These are phyloP conservation scores for Iselma pallidipennis DNA, from an alignment of 2,888 invertebrate species.

Conservation along the genomic window DNA sequence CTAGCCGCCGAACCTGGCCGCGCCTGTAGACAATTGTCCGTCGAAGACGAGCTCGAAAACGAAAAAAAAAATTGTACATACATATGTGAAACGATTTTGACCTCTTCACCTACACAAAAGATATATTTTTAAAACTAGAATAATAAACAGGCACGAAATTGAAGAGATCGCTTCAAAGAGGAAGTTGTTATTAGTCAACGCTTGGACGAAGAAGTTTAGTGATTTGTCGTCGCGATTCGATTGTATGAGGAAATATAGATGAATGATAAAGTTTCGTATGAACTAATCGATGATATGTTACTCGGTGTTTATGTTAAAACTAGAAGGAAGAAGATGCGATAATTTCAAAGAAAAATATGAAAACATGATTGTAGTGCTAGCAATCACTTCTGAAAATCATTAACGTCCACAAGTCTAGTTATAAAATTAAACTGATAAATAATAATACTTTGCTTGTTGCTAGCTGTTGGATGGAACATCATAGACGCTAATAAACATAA, in stretches of 20 bases:
- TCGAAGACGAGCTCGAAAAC: slow-evolving; percentile 1
- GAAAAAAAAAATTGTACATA: background rate
- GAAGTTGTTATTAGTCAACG: background rate
- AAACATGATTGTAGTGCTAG: slow-evolving; percentile 15
- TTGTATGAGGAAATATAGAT: too few relatives aligned
- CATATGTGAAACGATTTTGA: background rate
- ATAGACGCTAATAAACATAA: slow-evolving; percentile 51
- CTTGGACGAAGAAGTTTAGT: slow-evolving; percentile 15
- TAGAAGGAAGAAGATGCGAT: slow-evolving; percentile 5
- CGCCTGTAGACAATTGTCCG: slow-evolving; percentile 33
- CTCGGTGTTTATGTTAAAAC: too few relatives aligned
- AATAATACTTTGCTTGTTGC: slow-evolving; percentile 24
- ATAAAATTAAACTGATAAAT: slow-evolving; percentile 29
- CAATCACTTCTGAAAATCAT: slow-evolving; percentile 29
- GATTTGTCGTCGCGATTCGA: slow-evolving; percentile 19
- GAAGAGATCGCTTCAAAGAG: too few relatives aligned
- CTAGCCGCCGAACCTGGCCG: slow-evolving; percentile 39
- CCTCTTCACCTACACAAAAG: background rate
- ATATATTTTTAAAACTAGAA: background rate
- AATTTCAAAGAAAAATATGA: slow-evolving; percentile 12
- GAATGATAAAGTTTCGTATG: slow-evolving; percentile 28
- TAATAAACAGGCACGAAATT: too few relatives aligned
- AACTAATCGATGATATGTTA: slow-evolving; percentile 28
- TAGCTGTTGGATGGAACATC: slow-evolving; percentile 40
- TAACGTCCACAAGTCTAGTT: slow-evolving; percentile 24